Evolutionary conservation across 2,797 vertebrate species (phyloP).

Genomic region (Moxostoma hubbsi): DNA sequence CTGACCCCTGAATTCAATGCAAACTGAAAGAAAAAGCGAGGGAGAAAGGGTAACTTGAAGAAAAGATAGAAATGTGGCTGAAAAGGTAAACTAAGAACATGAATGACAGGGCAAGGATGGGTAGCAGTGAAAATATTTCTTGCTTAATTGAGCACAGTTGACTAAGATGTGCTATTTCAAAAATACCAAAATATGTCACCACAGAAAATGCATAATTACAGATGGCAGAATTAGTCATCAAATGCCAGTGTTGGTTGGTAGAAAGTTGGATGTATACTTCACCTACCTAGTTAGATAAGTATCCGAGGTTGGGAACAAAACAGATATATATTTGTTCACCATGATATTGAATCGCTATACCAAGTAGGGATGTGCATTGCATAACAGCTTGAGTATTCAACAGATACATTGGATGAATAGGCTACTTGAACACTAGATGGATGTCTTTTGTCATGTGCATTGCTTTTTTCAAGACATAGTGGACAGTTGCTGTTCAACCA

Average conservation of each 20-base stretch:
- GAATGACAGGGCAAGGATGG: slow-evolving; percentile 38
- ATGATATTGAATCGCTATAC: not conserved
- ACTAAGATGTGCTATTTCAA: slow-evolving; percentile 46
- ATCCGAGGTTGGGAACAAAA: not conserved
- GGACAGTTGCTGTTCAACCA: no score
- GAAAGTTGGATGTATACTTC: not conserved
- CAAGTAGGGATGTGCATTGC: no score
- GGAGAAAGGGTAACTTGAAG: not conserved
- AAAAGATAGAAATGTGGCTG: slow-evolving; percentile 11
- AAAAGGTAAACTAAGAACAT: slow-evolving; percentile 12
- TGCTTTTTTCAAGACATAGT: no score
- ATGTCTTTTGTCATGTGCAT: no score
- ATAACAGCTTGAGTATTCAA: no score
- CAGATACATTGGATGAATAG: no score
- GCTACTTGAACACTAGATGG: no score
- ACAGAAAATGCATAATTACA: not conserved
- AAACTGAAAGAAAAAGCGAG: slow-evolving; percentile 13
- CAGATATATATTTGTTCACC: not conserved
- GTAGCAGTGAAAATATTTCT: slow-evolving; percentile 50
- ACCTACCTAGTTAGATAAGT: not conserved
- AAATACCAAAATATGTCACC: slow-evolving; percentile 7
- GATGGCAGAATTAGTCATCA: not conserved
- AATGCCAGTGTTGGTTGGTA: no score
- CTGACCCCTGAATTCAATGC: slow-evolving; percentile 42
- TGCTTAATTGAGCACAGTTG: slow-evolving; percentile 57